phyloP scores from a whole-genome alignment of 30 jellyfish, hydroid and myxozoan species.

The Hydractinia symbiolongicarpus region DNA sequence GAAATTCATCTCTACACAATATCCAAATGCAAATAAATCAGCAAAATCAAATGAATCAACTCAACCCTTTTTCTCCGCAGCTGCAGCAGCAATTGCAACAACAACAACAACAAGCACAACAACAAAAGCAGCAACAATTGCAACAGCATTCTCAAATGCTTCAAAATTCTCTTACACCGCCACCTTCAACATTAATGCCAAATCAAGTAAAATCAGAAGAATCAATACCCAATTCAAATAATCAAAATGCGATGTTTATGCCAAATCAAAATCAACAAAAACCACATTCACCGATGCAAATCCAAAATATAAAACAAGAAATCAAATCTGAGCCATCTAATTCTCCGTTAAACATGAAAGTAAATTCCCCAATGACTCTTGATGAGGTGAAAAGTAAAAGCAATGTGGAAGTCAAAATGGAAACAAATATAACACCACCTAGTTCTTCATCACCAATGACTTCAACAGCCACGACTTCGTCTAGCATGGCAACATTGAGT shows the following conservation, averaged over 20 bases:
- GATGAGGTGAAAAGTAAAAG: background rate
- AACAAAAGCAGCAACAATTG: constrained; percentile 44
- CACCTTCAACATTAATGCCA: constrained; percentile 26
- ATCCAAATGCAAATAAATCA: too few relatives aligned
- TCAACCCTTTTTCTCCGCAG: background rate
- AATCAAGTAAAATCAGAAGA: constrained; percentile 29
- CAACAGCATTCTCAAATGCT: constrained; percentile 56
- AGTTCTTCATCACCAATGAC: constrained; percentile 25
- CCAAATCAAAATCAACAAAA: constrained; percentile 36
- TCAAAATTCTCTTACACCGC: constrained; percentile 30
- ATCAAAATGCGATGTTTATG: background rate
- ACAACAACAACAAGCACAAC: constrained; percentile 53
- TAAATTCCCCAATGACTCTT: constrained; percentile 30
- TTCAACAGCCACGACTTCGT: constrained; percentile 24
- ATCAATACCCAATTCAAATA: constrained; percentile 9
- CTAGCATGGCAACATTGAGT: constrained; percentile 47
- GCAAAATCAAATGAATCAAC: too few relatives aligned
- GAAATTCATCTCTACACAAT: too few relatives aligned
- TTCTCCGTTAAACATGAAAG: constrained; percentile 31
- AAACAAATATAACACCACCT: constrained; percentile 26
- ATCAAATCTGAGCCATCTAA: constrained; percentile 9
- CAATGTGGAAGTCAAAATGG: constrained; percentile 29
- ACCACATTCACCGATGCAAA: background rate
- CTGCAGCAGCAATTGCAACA: constrained; percentile 15
- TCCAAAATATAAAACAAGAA: constrained; percentile 16